Evolutionary conservation across 2,113 vertebrate genomes (phyloP), one percentile per base, ranked within the genome.

Genomic region (Ageneiosus marmoratus): DNA sequence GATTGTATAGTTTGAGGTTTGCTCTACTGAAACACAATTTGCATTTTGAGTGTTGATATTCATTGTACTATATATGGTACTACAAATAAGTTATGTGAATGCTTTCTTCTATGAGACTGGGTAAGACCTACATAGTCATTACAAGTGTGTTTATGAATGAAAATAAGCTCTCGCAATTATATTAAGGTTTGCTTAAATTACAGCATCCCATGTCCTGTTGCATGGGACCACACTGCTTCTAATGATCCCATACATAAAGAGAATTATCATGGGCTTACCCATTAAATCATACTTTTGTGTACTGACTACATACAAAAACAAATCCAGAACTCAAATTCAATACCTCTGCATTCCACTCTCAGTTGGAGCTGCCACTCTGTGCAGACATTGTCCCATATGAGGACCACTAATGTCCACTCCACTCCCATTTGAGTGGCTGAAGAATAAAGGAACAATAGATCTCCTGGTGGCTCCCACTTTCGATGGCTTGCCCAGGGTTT

Each of bases 361-460:
- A 94, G 93, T 93, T 89, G 93, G 95, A 96, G 94, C 90, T 93
- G 90, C 92, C 91, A 94, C 87, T 93, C 93, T 91, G 89, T 91
- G 88, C 91, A 93, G 92, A 95, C 93, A 90, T 91, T 91, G 92
- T 92, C 90, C 89, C 93, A 88, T 90, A 86, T 87, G 88, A 79
- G 90, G 86, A 94, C 94, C 90, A 89, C 90, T 89, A 86, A 86
- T 95, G 95, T 95, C 92, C 94, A 92, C 92, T 89, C 81, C 53
- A 85, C 80, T 84, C 86, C 89, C 90, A 94, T 92, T 96, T 95
- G 92, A 96, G 93, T 95, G 91, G 92, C 91, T 96, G 95, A 95
- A 96, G 94, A 94, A 92, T 94, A 91, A 89, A 89, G 90, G 89
- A 87, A 95, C 92, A 95, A 94, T 94, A 89, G 91, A 91, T 90